Percentiles rank a stretch among this genome's conserved stretches.
These are phyloP conservation scores for Dicaeum eximium DNA, from an alignment of 2,113 vertebrate species.

Conservation along the genomic window DNA sequence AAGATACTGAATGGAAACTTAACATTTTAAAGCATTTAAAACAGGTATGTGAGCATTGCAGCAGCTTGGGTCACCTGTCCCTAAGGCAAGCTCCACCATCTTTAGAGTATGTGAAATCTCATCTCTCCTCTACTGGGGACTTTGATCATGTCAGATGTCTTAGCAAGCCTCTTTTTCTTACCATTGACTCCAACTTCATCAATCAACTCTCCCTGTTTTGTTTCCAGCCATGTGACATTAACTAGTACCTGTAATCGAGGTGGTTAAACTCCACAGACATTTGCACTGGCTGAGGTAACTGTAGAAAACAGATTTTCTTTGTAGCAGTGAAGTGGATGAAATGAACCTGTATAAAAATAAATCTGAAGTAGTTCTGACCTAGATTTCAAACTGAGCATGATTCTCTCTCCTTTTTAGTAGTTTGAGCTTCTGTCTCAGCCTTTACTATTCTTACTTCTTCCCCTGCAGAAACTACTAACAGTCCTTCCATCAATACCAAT, in stretches of 20 bases:
- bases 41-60: neutral
- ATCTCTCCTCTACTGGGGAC: neutral
- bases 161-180: neutral
- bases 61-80: neutral
- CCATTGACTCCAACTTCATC: neutral
- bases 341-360: neutral
- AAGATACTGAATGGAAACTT: neutral
- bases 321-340: neutral
- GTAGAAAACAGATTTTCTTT: neutral
- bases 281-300: neutral
- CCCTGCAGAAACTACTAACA: neutral
- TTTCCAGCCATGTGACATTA: neutral
- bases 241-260: neutral
- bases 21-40: neutral
- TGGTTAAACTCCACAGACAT: neutral
- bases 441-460: neutral
- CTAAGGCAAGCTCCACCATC: neutral
- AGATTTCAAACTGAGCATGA: conserved; percentile 5
- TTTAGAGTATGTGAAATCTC: neutral
- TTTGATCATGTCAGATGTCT: neutral
- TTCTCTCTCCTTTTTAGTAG: neutral
- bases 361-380: neutral
- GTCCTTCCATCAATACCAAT: neutral
- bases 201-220: neutral
- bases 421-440: neutral